Percentiles rank a stretch among this genome's conserved stretches.
These are phyloP conservation scores for Philopotamus ludificatus DNA, from an alignment of 1,140 invertebrate species.

Conservation along the genomic window DNA sequence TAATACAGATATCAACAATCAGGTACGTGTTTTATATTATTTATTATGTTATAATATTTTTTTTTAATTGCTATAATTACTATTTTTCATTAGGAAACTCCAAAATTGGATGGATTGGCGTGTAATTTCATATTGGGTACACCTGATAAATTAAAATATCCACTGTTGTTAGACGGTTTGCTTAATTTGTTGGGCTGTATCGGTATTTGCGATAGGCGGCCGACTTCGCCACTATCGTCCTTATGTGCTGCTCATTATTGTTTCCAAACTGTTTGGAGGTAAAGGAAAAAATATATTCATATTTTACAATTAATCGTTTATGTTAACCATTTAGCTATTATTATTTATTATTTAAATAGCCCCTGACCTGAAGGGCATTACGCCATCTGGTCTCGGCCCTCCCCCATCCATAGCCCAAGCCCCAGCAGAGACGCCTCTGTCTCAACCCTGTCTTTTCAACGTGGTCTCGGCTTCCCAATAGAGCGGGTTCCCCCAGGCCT, in stretches of 20 bases:
- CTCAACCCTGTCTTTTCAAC: too few species aligned
- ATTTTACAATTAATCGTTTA: neutral
- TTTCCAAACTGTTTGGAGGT: conserved; percentile 84
- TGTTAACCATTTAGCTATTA: neutral
- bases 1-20: conserved; percentile 72
- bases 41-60: neutral
- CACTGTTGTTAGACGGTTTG: conserved; percentile 79
- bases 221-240: conserved; percentile 62
- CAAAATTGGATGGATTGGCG: conserved; percentile 88
- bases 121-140: conserved; percentile 91
- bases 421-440: too few species aligned
- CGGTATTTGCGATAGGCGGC: conserved; percentile 66
- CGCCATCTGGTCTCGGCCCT: too few species aligned
- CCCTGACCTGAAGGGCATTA: too few species aligned
- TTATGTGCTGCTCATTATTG: conserved; percentile 88
- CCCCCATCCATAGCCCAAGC: too few species aligned
- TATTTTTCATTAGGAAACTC: conserved; percentile 48
- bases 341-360: too few species aligned
- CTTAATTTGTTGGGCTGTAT: conserved; percentile 76
- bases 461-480: too few species aligned
- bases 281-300: conserved; percentile 26
- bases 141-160: conserved; percentile 87
- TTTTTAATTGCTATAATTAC: neutral
- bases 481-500: too few species aligned
- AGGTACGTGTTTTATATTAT: conserved; percentile 45